Conservation (phyloP, 2,797 vertebrate genomes). For the Alauda arvensis region DNA sequence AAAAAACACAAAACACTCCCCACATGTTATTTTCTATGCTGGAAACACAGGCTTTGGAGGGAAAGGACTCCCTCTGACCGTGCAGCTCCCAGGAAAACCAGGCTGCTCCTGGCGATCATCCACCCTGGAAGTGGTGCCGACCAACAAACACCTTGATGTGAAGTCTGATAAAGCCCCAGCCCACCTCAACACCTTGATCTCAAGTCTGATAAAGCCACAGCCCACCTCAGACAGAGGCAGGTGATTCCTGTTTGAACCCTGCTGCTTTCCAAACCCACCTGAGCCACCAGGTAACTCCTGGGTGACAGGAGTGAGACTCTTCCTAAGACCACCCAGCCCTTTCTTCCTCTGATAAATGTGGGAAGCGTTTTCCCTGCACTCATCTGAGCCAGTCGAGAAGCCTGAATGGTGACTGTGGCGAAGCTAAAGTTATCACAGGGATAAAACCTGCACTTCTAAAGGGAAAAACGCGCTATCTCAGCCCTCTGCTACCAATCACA, state of each 20-base stretch:
- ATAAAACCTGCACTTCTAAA: background rate
- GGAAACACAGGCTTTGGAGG: background rate
- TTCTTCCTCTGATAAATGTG: background rate
- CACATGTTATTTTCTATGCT: rapidly evolving
- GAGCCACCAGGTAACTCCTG: background rate
- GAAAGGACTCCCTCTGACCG: background rate
- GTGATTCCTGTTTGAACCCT: background rate
- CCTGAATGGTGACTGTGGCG: background rate
- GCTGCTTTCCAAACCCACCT: background rate
- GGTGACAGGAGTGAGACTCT: background rate
- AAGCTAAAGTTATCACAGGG: background rate
- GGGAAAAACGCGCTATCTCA: background rate
- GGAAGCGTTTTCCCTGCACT: rapidly evolving
- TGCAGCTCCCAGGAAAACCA: background rate
- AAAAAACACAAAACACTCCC: background rate
- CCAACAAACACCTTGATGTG: background rate
- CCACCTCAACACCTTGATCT: background rate
- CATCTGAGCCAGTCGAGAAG: background rate
- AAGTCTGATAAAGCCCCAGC: background rate
- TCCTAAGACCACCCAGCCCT: background rate
- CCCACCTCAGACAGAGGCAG: background rate
- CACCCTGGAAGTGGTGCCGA: background rate
- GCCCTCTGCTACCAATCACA: background rate
- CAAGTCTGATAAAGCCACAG: background rate
- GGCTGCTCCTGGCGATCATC: background rate